These are phyloP conservation scores for Chlorodrepanis virens DNA, from an alignment of 2,113 vertebrate species.

Conservation along the genomic window DNA sequence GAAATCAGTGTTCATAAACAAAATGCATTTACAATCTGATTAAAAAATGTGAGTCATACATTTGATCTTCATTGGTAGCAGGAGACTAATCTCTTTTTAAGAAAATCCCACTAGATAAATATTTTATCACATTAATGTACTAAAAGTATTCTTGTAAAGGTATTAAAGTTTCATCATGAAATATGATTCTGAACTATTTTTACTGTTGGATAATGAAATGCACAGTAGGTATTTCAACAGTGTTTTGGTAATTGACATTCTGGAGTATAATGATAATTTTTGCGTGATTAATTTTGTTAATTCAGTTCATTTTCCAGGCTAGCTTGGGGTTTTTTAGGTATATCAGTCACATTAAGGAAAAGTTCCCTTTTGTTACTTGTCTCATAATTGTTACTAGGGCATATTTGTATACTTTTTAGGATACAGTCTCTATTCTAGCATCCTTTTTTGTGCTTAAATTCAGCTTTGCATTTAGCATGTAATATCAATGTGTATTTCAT, in stretches of 20 bases:
- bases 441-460: background rate
- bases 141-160: background rate
- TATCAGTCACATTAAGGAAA: background rate
- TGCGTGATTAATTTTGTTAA: background rate
- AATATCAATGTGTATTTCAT: background rate
- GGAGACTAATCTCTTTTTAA: background rate
- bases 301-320: background rate
- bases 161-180: background rate
- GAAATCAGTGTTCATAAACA: background rate
- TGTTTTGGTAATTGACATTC: background rate
- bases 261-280: background rate
- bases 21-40: background rate
- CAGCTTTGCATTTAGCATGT: background rate
- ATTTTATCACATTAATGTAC: background rate
- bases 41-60: background rate
- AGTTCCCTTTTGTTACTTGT: background rate
- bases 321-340: background rate
- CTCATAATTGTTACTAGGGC: background rate
- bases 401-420: background rate
- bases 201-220: background rate
- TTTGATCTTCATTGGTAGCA: background rate
- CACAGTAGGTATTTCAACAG: background rate
- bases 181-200: constrained; percentile 1
- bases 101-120: background rate
- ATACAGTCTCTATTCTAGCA: background rate